Evolutionary conservation across 2,888 invertebrate genomes (phyloP).

Genomic region (Hypomecis punctinalis): DNA sequence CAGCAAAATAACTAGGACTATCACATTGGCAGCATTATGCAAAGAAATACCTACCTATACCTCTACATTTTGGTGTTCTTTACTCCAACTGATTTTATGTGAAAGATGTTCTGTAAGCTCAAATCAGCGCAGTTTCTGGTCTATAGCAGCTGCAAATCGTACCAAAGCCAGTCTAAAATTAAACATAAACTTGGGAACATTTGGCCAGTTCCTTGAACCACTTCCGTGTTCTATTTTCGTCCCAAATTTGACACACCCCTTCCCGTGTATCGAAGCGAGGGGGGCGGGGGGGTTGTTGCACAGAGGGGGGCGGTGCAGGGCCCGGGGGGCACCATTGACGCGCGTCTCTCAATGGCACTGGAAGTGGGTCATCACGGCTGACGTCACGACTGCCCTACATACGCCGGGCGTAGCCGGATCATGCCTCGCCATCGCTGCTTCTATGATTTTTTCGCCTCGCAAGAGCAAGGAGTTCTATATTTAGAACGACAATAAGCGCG

Average conservation of each 20-base stretch:
- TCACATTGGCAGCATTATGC: too few species aligned
- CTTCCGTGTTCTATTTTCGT: constrained; percentile 37
- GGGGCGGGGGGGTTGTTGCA: constrained; percentile 53
- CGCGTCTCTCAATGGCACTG: constrained; percentile 80
- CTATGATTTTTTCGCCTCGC: constrained; percentile 59
- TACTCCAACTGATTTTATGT: neutral
- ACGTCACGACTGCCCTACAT: constrained; percentile 82
- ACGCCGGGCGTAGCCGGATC: constrained; percentile 71
- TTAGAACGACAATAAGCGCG: constrained; percentile 59
- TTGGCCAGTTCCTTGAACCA: constrained; percentile 27
- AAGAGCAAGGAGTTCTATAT: constrained; percentile 63
- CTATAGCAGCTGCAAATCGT: constrained; percentile 2
- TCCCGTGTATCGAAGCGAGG: constrained; percentile 39
- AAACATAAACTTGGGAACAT: constrained; percentile 24
- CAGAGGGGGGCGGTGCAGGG: constrained; percentile 45
- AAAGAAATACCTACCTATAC: neutral
- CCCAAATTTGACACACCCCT: constrained; percentile 48
- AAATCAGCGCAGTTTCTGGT: neutral
- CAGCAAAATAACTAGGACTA: too few species aligned
- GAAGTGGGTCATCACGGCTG: constrained; percentile 78
- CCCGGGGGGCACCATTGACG: constrained; percentile 78
- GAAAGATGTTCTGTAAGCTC: neutral
- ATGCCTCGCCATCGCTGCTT: constrained; percentile 53
- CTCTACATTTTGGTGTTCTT: neutral
- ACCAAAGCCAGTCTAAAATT: constrained; percentile 25